Evolutionary conservation across 2,797 vertebrate genomes (phyloP).

Genomic region (Mus caroli): DNA sequence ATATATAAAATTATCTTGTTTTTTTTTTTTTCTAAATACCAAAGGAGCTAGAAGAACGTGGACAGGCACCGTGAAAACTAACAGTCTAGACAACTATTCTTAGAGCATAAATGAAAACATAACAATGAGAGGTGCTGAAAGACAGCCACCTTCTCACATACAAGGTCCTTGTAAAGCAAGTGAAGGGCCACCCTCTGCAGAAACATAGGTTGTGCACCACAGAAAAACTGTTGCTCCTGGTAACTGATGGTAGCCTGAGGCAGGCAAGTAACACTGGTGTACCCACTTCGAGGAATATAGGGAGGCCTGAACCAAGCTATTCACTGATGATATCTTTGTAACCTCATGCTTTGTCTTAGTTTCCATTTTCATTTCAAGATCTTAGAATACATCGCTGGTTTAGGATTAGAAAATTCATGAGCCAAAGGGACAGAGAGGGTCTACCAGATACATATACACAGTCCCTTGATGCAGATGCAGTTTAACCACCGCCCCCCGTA

Average conservation of each 20-base stretch:
- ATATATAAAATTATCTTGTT: too few relatives aligned
- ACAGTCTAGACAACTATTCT: constrained; percentile 36
- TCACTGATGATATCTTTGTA: background rate
- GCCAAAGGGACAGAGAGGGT: background rate
- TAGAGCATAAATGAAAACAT: background rate
- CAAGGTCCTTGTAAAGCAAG: background rate
- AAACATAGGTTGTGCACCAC: background rate
- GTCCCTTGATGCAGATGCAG: background rate
- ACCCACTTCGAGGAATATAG: background rate
- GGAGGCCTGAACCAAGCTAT: background rate
- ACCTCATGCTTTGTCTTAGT: background rate
- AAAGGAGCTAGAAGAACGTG: background rate
- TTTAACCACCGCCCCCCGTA: background rate
- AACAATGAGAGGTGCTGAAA: constrained; percentile 30
- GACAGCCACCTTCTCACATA: background rate
- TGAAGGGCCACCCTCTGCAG: background rate
- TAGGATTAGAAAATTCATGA: background rate
- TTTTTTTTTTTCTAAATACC: background rate
- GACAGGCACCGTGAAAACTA: background rate
- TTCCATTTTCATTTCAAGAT: background rate
- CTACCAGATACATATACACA: background rate
- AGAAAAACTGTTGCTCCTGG: background rate
- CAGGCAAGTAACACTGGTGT: background rate
- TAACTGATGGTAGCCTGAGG: background rate
- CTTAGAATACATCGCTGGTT: background rate